Conservation (phyloP, 2,888 invertebrate species). For the Rhorus exstirpatorius region DNA sequence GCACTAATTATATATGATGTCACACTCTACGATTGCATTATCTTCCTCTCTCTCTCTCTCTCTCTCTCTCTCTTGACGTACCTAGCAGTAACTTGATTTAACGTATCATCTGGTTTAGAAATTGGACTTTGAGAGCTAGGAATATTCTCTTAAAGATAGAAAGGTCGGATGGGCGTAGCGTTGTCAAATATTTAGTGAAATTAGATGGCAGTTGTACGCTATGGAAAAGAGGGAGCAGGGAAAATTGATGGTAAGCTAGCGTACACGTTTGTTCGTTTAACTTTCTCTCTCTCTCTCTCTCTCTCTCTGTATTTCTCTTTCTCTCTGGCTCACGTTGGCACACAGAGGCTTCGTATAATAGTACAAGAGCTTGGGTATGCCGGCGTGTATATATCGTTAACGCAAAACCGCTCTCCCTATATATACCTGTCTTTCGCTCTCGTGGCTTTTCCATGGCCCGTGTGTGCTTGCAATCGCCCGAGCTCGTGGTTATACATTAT, state of each 20-base stretch:
- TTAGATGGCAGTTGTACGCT: neutral
- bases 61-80: slow-evolving; percentile 3
- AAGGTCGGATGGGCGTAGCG: neutral
- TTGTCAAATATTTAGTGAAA: slow-evolving; percentile 28
- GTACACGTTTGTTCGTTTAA: slow-evolving; percentile 28
- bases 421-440: slow-evolving; percentile 1
- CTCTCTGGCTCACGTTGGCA: slow-evolving; percentile 18
- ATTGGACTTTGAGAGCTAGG: neutral
- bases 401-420: slow-evolving; percentile 48
- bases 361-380: slow-evolving; percentile 39
- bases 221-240: neutral
- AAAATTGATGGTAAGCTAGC: slow-evolving; percentile 54
- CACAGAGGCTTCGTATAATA: slow-evolving; percentile 49
- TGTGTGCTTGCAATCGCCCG: slow-evolving; percentile 15
- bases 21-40: slow-evolving; percentile 28
- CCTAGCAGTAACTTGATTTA: slow-evolving; percentile 26
- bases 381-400: slow-evolving; percentile 48
- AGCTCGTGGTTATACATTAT: slow-evolving; percentile 61
- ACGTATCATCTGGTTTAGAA: slow-evolving; percentile 31
- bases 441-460: slow-evolving; percentile 26
- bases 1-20: slow-evolving; percentile 44
- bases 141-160: neutral
- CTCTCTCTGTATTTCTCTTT: neutral
- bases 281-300: neutral
- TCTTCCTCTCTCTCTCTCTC: neutral